Evolutionary conservation across 2,113 vertebrate species (phyloP).

Genomic region (Gambusia holbrooki): DNA sequence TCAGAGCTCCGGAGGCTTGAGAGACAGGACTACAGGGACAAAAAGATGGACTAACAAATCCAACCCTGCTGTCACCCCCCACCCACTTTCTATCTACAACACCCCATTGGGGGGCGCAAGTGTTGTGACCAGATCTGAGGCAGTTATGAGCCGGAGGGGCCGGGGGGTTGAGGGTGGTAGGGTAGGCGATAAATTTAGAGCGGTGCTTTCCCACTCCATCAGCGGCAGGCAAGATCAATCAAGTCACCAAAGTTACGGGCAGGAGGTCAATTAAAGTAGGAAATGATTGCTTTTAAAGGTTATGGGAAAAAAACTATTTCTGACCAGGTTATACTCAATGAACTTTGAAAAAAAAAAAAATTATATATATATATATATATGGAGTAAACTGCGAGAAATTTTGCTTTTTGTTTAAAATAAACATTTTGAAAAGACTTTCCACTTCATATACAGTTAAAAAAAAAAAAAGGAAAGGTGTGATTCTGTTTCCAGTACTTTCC

Average conservation of each 20-base stretch:
- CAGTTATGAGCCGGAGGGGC: conserved; percentile 19
- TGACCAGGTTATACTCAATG: no score
- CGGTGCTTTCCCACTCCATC: conserved; percentile 72
- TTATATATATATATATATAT: no score
- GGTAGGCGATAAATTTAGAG: conserved; percentile 67
- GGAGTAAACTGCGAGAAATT: no score
- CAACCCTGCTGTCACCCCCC: conserved; percentile 24
- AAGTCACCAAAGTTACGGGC: conserved; percentile 41
- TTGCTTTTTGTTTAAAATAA: no score
- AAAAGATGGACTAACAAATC: conserved; percentile 49
- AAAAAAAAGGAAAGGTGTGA: no score
- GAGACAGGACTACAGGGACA: conserved; percentile 53
- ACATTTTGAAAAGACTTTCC: no score
- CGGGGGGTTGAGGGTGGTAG: background rate
- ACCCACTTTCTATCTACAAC: conserved; percentile 45
- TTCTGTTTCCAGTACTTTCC: no score
- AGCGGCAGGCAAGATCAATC: conserved; percentile 56
- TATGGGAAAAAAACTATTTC: background rate
- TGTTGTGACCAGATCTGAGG: conserved; percentile 42
- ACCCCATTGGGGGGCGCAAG: conserved; percentile 44
- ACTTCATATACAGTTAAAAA: no score
- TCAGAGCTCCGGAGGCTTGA: conserved; percentile 50
- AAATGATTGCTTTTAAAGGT: background rate
- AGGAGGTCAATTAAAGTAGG: background rate
- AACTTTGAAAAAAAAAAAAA: no score